Percentiles rank a stretch among this genome's conserved stretches.
Evolutionary conservation across 2,113 vertebrate species (phyloP).

Genomic region (Rhombomys opimus): DNA sequence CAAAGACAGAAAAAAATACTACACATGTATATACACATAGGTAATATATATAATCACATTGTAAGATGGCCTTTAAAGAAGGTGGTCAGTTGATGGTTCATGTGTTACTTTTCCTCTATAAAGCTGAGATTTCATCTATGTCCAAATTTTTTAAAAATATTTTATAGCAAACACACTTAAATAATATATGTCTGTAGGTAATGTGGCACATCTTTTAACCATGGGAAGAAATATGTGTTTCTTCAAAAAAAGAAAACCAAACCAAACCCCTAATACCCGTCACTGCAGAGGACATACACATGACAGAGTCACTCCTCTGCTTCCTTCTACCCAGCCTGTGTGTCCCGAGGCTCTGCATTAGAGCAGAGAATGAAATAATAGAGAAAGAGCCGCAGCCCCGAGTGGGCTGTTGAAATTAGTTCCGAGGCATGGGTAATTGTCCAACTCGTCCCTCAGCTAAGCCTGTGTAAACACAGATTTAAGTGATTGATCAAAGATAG

Average conservation of each 20-base stretch:
- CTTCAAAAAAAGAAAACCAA: background rate
- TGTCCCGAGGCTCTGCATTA: conserved; percentile 35
- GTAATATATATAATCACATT: background rate
- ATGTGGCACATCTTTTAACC: background rate
- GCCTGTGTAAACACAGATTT: conserved; percentile 77
- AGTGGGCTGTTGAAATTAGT: conserved; percentile 71
- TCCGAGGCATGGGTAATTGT: conserved; percentile 69
- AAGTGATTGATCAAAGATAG: conserved; percentile 77
- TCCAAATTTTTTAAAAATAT: conserved; percentile 14
- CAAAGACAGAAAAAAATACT: background rate
- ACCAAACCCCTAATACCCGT: background rate
- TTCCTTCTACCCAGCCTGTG: background rate
- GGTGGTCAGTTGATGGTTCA: background rate
- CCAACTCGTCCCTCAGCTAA: conserved; percentile 62
- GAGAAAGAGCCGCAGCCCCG: background rate
- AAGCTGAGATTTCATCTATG: background rate
- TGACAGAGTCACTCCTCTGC: background rate
- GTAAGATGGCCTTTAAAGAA: background rate
- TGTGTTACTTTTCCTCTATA: background rate
- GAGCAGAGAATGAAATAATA: conserved; percentile 52
- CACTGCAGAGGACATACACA: background rate
- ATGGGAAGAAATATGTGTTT: background rate
- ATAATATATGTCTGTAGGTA: background rate
- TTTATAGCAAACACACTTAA: background rate
- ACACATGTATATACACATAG: background rate